A percentile compares a stretch with the other conserved stretches of the same genome.
These are phyloP conservation scores for Rhinogobio ventralis DNA, from an alignment of 2,797 vertebrate species.

Conservation along the genomic window DNA sequence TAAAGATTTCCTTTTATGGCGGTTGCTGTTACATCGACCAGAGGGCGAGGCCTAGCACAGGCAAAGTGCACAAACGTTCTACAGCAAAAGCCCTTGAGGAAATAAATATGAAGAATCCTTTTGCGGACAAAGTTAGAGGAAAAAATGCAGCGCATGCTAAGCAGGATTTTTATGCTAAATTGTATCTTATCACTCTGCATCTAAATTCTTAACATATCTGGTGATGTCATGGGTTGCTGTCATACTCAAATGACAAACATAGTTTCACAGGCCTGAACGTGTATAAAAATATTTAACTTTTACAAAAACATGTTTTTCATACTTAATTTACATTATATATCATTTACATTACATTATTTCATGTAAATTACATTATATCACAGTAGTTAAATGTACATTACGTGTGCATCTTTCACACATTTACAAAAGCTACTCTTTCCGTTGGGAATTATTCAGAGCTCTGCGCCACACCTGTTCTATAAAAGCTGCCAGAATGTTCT, in stretches of 20 bases:
- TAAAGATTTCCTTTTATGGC: slow-evolving; percentile 88
- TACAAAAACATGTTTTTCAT: not conserved
- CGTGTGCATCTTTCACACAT: not conserved
- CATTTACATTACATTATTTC: too few species aligned
- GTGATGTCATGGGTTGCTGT: not conserved
- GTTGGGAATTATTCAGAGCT: not conserved
- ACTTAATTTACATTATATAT: not conserved
- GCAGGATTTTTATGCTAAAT: not conserved
- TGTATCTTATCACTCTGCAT: not conserved
- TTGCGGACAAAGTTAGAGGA: slow-evolving; percentile 17
- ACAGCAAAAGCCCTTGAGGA: slow-evolving; percentile 56
- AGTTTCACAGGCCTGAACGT: not conserved
- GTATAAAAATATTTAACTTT: not conserved
- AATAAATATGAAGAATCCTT: slow-evolving; percentile 51
- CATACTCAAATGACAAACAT: not conserved
- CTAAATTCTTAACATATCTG: slow-evolving; percentile 20
- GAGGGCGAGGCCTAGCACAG: slow-evolving; percentile 73
- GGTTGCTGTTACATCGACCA: slow-evolving; percentile 71
- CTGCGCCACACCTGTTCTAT: slow-evolving; percentile 20
- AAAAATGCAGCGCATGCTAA: slow-evolving; percentile 3
- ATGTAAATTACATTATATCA: not conserved
- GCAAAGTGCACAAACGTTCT: slow-evolving; percentile 63
- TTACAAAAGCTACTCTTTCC: not conserved
- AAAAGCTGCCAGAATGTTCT: not conserved
- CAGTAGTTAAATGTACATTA: not conserved